Evolutionary conservation across 2,888 invertebrate species (phyloP).

Genomic region (Priocnemis perturbator): DNA sequence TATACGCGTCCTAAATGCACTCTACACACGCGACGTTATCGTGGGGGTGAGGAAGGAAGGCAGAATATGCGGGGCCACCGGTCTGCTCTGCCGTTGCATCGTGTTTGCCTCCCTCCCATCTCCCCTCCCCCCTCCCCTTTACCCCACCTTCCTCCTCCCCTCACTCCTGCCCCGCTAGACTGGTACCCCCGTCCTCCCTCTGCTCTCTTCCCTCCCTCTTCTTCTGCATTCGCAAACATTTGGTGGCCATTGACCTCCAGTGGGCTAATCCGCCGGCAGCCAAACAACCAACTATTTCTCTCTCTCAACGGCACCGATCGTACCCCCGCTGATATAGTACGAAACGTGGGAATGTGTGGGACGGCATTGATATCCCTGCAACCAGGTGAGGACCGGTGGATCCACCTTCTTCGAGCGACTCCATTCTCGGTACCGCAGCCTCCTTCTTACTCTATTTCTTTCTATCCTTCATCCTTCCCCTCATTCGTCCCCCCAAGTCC

Average conservation of each 20-base stretch:
- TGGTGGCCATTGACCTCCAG: constrained; percentile 71
- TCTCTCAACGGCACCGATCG: constrained; percentile 26
- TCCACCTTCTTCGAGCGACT: constrained; percentile 7
- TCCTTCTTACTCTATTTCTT: neutral
- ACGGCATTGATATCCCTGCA: constrained; percentile 3
- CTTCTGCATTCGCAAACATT: constrained; percentile 70
- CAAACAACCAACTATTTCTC: constrained; percentile 69
- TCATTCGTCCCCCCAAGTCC: neutral
- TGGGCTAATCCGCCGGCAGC: constrained; percentile 69
- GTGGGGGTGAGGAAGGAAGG: constrained; percentile 39
- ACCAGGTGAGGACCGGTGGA: constrained; percentile 2
- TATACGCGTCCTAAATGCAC: constrained; percentile 65
- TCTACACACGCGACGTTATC: constrained; percentile 67
- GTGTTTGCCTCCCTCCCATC: constrained; percentile 38
- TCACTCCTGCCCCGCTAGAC: constrained; percentile 10
- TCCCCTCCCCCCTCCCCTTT: constrained; percentile 24
- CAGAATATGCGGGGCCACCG: constrained; percentile 41
- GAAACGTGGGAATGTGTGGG: constrained; percentile 51
- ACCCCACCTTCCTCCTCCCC: constrained; percentile 36
- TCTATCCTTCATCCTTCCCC: neutral
- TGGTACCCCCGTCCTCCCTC: constrained; percentile 37
- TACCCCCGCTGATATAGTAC: constrained; percentile 33
- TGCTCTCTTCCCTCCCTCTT: constrained; percentile 44
- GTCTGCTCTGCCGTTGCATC: constrained; percentile 17
- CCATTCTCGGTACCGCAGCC: neutral